Conservation (phyloP, 2,113 vertebrate species). For the Ammodytes dubius region DNA sequence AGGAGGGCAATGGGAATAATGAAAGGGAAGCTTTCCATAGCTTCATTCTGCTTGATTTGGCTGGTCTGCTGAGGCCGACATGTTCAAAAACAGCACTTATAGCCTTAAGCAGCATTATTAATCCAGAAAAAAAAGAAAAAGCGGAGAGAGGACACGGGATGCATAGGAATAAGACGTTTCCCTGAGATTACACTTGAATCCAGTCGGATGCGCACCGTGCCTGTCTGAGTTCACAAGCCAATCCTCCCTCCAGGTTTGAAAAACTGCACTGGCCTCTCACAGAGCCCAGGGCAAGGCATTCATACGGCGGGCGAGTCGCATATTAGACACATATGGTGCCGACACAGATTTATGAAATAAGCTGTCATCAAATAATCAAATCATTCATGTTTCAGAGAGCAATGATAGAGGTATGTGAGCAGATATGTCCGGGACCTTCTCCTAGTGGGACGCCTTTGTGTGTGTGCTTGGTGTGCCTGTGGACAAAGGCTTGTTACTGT, state of each 20-base stretch:
- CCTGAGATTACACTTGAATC: constrained; percentile 76
- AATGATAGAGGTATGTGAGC: constrained; percentile 76
- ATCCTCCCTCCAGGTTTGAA: constrained; percentile 82
- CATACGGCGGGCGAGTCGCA: constrained; percentile 52
- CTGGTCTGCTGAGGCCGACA: constrained; percentile 67
- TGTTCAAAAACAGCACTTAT: constrained; percentile 69
- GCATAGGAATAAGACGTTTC: constrained; percentile 57
- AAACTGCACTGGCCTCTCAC: constrained; percentile 60
- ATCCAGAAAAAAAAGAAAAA: constrained; percentile 55
- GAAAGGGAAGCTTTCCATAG: constrained; percentile 53
- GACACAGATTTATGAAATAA: constrained; percentile 85
- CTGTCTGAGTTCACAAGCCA: constrained; percentile 72
- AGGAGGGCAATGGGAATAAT: constrained; percentile 74
- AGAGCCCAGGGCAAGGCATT: constrained; percentile 74
- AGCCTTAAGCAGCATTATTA: constrained; percentile 78
- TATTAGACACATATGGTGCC: constrained; percentile 83
- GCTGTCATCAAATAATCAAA: constrained; percentile 86
- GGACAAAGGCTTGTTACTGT: constrained; percentile 66
- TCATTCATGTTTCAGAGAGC: constrained; percentile 83
- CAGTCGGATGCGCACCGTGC: constrained; percentile 71
- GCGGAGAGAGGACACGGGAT: constrained; percentile 29
- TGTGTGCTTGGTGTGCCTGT: constrained; percentile 68
- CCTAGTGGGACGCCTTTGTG: constrained; percentile 72
- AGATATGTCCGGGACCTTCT: constrained; percentile 61
- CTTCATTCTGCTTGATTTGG: constrained; percentile 81